Evolutionary conservation across 2,797 vertebrate species (phyloP).

Genomic region (Enteromius viviparus): DNA sequence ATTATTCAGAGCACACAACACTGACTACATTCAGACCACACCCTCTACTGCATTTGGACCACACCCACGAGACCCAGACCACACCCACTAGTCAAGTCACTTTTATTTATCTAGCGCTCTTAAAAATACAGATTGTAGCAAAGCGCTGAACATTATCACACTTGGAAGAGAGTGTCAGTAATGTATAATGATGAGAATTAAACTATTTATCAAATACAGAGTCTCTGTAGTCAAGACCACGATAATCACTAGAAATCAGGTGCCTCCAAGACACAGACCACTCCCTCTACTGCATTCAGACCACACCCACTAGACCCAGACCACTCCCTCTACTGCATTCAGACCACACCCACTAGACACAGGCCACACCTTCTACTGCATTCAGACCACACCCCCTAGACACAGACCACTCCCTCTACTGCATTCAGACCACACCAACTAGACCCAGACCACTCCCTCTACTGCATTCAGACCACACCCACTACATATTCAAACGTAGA

Average conservation of each 20-base stretch:
- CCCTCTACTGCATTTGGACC: not conserved
- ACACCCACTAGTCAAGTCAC: not conserved
- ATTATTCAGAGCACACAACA: too few species aligned
- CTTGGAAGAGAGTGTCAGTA: too few species aligned
- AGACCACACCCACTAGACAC: not conserved
- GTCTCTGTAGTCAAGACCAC: too few species aligned
- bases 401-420: not conserved
- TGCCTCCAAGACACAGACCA: too few species aligned
- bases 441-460: not conserved
- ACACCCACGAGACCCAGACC: not conserved
- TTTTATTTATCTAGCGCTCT: too few species aligned
- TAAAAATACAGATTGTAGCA: too few species aligned
- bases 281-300: not conserved
- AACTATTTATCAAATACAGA: too few species aligned
- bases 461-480: not conserved
- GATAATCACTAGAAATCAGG: too few species aligned
- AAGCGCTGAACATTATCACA: too few species aligned
- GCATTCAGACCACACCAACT: not conserved
- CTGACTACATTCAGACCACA: not conserved
- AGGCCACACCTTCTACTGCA: not conserved
- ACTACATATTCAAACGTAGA: not conserved
- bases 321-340: not conserved
- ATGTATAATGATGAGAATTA: too few species aligned
- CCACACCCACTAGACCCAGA: not conserved
- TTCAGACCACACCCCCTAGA: not conserved